A percentile compares a stretch with the other conserved stretches of the same genome.
Conservation (phyloP, 2,888 invertebrate species). For the Arge pagana region DNA sequence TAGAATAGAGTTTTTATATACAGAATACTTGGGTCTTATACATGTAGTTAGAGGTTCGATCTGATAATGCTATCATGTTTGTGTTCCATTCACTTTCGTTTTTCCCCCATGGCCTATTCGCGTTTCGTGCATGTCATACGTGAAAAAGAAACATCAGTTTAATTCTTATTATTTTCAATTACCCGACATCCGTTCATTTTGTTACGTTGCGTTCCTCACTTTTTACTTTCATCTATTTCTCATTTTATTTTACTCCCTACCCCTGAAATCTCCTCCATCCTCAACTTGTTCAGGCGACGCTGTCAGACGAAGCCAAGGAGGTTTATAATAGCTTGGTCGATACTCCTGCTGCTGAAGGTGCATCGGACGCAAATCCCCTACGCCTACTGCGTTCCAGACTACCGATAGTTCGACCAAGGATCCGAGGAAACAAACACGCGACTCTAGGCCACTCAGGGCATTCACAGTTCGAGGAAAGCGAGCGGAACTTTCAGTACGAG, state of each 20-base stretch:
- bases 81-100: no score
- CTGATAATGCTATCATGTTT: no score
- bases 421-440: slow-evolving; percentile 60
- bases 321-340: slow-evolving; percentile 94
- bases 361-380: slow-evolving; percentile 64
- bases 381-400: slow-evolving; percentile 68
- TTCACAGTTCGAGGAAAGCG: slow-evolving; percentile 38
- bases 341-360: slow-evolving; percentile 54
- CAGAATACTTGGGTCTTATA: no score
- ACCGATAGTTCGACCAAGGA: slow-evolving; percentile 63
- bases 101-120: no score
- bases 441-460: slow-evolving; percentile 37
- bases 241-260: slow-evolving; percentile 9
- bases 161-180: neutral
- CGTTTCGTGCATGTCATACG: no score
- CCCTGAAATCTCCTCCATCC: slow-evolving; percentile 34
- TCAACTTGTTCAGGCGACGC: slow-evolving; percentile 69
- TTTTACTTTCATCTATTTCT: slow-evolving; percentile 40
- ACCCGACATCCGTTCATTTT: slow-evolving; percentile 20
- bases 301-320: slow-evolving; percentile 87
- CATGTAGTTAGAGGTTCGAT: no score
- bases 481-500: slow-evolving; percentile 41
- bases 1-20: no score
- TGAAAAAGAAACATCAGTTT: no score
- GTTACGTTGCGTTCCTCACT: slow-evolving; percentile 25